Conservation (phyloP, 2,888 invertebrate genomes). For the Andrena flavipes region DNA sequence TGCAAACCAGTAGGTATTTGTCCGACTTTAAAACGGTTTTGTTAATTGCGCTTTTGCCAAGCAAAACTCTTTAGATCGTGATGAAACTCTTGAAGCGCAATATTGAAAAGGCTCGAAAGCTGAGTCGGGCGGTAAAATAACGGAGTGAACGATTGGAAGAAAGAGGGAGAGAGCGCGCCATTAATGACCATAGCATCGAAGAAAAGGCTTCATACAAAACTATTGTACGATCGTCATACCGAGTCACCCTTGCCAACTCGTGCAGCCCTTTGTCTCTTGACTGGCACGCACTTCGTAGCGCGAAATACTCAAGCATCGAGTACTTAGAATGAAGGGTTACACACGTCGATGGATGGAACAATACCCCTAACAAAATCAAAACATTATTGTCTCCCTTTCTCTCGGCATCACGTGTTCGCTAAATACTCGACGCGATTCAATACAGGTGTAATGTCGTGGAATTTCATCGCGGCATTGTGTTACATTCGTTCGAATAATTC, state of each 20-base stretch:
- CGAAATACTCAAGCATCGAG: slow-evolving; percentile 69
- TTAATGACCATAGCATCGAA: slow-evolving; percentile 70
- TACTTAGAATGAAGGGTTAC: slow-evolving; percentile 62
- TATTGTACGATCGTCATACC: slow-evolving; percentile 74
- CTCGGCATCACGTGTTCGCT: slow-evolving; percentile 11
- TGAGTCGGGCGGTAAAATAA: slow-evolving; percentile 67
- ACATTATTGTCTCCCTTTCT: slow-evolving; percentile 59
- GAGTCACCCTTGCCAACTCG: slow-evolving; percentile 75
- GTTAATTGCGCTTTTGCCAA: slow-evolving; percentile 39
- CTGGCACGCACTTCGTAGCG: slow-evolving; percentile 67
- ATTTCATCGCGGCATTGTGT: neutral
- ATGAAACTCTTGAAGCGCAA: slow-evolving; percentile 46
- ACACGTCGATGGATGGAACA: slow-evolving; percentile 58
- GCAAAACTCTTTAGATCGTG: slow-evolving; percentile 57
- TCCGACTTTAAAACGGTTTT: neutral
- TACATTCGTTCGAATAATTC: neutral
- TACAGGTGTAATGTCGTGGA: slow-evolving; percentile 48
- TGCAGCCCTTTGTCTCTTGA: slow-evolving; percentile 74
- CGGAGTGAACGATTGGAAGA: slow-evolving; percentile 66
- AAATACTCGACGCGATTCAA: slow-evolving; percentile 29
- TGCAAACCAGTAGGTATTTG: too few relatives aligned
- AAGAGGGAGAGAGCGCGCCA: slow-evolving; percentile 45
- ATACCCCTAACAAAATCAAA: slow-evolving; percentile 69
- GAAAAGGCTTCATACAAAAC: slow-evolving; percentile 73
- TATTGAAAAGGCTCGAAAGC: slow-evolving; percentile 60